Percentiles rank a stretch among this genome's conserved stretches.
These are phyloP conservation scores for Podotricha telesiphe DNA, from an alignment of 2,888 invertebrate species.

Conservation along the genomic window DNA sequence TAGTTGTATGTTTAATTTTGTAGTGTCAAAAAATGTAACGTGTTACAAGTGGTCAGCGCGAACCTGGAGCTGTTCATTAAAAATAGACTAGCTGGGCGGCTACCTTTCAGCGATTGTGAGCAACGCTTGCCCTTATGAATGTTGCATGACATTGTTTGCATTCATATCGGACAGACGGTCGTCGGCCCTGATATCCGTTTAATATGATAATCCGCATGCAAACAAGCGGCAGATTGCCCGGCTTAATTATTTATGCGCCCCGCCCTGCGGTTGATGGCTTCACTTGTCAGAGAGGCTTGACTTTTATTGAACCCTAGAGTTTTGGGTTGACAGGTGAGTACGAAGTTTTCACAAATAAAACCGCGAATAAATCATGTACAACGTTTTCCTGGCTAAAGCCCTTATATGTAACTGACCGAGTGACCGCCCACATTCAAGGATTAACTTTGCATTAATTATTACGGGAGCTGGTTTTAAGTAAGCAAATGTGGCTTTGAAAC, in stretches of 20 bases:
- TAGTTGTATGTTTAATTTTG: no score
- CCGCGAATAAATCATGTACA: conserved; percentile 59
- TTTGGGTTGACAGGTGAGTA: conserved; percentile 60
- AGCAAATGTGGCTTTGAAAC: conserved; percentile 27
- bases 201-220: conserved; percentile 84
- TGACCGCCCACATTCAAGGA: conserved; percentile 39
- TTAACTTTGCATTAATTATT: conserved; percentile 44
- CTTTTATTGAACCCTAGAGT: conserved; percentile 69
- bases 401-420: conserved; percentile 34
- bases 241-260: conserved; percentile 82
- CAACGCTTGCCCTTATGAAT: conserved; percentile 71
- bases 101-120: conserved; percentile 46
- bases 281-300: conserved; percentile 64
- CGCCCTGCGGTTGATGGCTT: conserved; percentile 73
- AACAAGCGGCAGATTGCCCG: conserved; percentile 79
- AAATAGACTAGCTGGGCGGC: conserved; percentile 40
- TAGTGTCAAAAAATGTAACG: background rate
- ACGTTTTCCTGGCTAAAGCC: conserved; percentile 40
- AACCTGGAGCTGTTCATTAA: background rate
- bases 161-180: conserved; percentile 68
- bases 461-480: conserved; percentile 33
- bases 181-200: conserved; percentile 79
- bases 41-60: conserved; percentile 13
- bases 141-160: conserved; percentile 78
- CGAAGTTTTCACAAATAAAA: conserved; percentile 55